Percentiles rank a stretch among this genome's conserved stretches.
These are phyloP conservation scores for Catocala fraxini DNA, from an alignment of 2,888 invertebrate species.

Conservation along the genomic window DNA sequence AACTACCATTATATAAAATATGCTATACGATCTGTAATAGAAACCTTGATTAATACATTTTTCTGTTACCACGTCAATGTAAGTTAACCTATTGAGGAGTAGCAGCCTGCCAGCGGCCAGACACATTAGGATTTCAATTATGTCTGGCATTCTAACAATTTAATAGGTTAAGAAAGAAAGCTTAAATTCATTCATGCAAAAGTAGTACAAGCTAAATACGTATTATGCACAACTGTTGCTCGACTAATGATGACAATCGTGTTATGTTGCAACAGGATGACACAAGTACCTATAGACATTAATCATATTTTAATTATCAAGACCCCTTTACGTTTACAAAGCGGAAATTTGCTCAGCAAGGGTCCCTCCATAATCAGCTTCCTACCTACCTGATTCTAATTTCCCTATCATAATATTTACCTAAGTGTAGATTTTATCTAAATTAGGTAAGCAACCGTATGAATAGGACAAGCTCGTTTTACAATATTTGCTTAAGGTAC, in stretches of 20 bases:
- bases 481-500: constrained; percentile 4
- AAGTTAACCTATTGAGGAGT: no score
- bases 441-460: constrained; percentile 20
- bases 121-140: no score
- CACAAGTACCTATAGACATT: constrained; percentile 43
- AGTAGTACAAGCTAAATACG: no score
- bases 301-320: constrained; percentile 58
- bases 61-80: no score
- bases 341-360: constrained; percentile 57
- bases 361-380: constrained; percentile 46
- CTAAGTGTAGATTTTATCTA: constrained; percentile 36
- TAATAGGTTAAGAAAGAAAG: no score
- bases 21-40: no score
- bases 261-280: constrained; percentile 34
- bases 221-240: constrained; percentile 26
- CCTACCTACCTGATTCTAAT: constrained; percentile 26
- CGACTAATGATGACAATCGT: constrained; percentile 35
- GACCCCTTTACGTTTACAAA: constrained; percentile 51
- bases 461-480: constrained; percentile 14
- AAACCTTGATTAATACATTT: no score
- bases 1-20: no score
- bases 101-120: no score
- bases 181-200: no score
- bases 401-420: constrained; percentile 29
- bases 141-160: no score